Conservation (phyloP, 2,888 invertebrate species). For the Julus scandinavius region DNA sequence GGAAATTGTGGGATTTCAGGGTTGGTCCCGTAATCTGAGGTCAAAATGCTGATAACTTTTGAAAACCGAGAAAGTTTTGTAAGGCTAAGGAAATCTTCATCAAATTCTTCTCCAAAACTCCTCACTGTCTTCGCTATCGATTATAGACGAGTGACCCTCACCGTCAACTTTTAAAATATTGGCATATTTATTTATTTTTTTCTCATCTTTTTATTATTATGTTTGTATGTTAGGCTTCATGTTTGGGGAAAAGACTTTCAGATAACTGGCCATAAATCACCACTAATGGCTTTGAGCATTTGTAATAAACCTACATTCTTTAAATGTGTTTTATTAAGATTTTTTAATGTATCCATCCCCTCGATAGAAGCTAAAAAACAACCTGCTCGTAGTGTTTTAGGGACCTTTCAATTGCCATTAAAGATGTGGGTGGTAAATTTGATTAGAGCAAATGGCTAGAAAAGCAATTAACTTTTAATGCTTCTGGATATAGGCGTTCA, state of each 20-base stretch:
- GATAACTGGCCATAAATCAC: constrained; percentile 31
- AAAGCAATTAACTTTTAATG: constrained; percentile 11
- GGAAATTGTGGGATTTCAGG: constrained; percentile 44
- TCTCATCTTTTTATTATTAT: not conserved
- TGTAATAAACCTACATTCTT: constrained; percentile 36
- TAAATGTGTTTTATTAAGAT: not conserved
- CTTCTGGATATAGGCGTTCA: constrained; percentile 43
- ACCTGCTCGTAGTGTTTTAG: constrained; percentile 15
- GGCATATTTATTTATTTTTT: not conserved
- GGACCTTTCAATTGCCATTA: not conserved
- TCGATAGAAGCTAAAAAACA: not conserved
- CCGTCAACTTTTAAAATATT: constrained; percentile 42
- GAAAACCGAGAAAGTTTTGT: constrained; percentile 36
- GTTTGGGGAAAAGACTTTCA: not conserved
- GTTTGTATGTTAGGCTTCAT: not conserved
- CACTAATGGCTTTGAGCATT: constrained; percentile 6
- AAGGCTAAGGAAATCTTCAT: constrained; percentile 18
- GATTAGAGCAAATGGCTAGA: constrained; percentile 30
- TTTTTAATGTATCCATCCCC: not conserved
- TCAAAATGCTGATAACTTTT: constrained; percentile 48
- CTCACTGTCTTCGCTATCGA: constrained; percentile 44
- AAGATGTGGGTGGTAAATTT: constrained; percentile 34
- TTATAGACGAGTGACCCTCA: constrained; percentile 45
- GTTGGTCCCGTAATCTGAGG: constrained; percentile 46
- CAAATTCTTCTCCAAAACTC: constrained; percentile 10